phyloP scores from a whole-genome alignment of 2,888 invertebrate species.

The Chrysopilus asiliformis region DNA sequence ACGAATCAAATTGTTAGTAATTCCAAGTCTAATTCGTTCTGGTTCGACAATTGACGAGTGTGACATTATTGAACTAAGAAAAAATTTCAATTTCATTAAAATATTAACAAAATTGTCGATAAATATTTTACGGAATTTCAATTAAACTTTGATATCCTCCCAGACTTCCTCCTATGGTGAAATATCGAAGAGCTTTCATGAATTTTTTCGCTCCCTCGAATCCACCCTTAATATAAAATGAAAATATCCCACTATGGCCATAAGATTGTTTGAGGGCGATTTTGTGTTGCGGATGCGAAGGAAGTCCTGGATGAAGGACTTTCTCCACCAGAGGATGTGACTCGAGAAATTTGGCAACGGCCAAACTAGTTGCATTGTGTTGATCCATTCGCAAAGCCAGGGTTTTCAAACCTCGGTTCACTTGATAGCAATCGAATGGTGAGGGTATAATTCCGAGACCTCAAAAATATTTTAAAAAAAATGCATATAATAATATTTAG shows the following conservation, averaged over 20 bases:
- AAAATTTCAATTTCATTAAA: neutral
- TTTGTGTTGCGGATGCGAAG: conserved; percentile 75
- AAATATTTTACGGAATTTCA: conserved; percentile 68
- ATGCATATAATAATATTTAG: conserved; percentile 17
- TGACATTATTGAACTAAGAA: conserved; percentile 75
- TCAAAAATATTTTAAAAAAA: no score
- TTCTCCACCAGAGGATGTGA: conserved; percentile 62
- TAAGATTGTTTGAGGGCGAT: conserved; percentile 65
- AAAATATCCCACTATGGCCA: conserved; percentile 86
- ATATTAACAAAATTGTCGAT: conserved; percentile 7
- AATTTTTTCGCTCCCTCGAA: conserved; percentile 59
- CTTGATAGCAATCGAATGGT: conserved; percentile 90
- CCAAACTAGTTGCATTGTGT: conserved; percentile 65
- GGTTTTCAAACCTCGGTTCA: conserved; percentile 88
- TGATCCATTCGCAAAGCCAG: conserved; percentile 81
- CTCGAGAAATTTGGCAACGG: conserved; percentile 70
- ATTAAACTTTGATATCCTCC: conserved; percentile 93
- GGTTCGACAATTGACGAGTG: conserved; percentile 80
- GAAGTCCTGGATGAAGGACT: conserved; percentile 76
- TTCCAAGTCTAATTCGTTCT: conserved; percentile 57
- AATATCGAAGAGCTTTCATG: conserved; percentile 60
- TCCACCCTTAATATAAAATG: conserved; percentile 73
- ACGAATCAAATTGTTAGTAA: conserved; percentile 71
- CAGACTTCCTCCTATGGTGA: conserved; percentile 83
- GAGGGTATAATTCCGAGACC: conserved; percentile 93